phyloP scores from a whole-genome alignment of 2,113 vertebrate species.

The Hippoglossus stenolepis region DNA sequence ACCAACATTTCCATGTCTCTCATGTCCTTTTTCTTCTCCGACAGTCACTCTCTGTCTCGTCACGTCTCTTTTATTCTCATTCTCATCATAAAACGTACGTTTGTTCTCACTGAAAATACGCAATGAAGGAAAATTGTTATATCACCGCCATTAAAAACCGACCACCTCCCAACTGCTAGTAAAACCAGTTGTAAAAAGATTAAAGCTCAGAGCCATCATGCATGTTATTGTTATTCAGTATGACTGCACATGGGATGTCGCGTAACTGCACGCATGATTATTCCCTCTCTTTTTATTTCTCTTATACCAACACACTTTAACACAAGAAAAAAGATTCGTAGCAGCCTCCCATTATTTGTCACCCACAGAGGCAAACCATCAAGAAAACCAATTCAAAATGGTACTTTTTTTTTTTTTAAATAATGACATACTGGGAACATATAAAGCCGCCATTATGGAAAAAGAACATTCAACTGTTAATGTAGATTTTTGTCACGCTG shows the following conservation, averaged over 20 bases:
- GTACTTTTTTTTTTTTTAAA: slow-evolving; percentile 30
- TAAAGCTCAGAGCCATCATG: slow-evolving; percentile 9
- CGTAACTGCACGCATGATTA: slow-evolving; percentile 40
- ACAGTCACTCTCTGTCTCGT: slow-evolving; percentile 1
- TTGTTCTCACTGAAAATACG: not conserved
- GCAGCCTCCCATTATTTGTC: slow-evolving; percentile 24
- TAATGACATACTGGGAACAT: slow-evolving; percentile 31
- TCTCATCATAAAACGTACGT: not conserved
- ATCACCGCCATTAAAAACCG: slow-evolving; percentile 3
- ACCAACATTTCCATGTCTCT: slow-evolving; percentile 11
- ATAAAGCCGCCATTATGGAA: slow-evolving; percentile 31
- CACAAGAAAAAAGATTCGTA: not conserved
- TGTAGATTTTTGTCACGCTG: slow-evolving; percentile 8
- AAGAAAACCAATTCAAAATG: slow-evolving; percentile 32
- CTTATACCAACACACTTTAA: not conserved
- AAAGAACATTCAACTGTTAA: slow-evolving; percentile 36
- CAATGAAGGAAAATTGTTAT: slow-evolving; percentile 11
- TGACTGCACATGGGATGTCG: slow-evolving; percentile 19
- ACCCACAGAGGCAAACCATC: slow-evolving; percentile 29
- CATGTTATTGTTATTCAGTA: slow-evolving; percentile 45
- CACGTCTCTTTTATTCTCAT: slow-evolving; percentile 10
- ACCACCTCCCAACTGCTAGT: slow-evolving; percentile 29
- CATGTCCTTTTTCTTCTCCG: not conserved
- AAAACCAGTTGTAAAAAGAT: slow-evolving; percentile 20
- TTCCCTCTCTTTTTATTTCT: slow-evolving; percentile 11